A percentile compares a stretch with the other conserved stretches of the same genome.
Evolutionary conservation across 2,113 vertebrate species (phyloP).

Genomic region (Sebastes fasciatus): DNA sequence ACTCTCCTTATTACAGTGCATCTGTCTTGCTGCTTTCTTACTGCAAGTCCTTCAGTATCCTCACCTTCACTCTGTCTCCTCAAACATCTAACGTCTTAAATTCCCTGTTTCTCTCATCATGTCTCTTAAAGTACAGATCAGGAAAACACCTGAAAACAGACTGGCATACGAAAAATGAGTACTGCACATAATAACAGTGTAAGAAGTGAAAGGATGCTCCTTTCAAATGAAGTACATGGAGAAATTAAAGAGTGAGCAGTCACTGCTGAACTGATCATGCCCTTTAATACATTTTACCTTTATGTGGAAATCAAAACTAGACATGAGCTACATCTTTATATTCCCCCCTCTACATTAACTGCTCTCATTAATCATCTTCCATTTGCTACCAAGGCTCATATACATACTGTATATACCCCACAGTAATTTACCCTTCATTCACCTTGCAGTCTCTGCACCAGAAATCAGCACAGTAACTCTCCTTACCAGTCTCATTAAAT

Average conservation of each 20-base stretch:
- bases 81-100: neutral
- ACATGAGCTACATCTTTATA: slow-evolving; percentile 6
- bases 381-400: slow-evolving; percentile 16
- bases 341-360: slow-evolving; percentile 30
- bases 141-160: neutral
- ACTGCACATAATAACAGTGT: neutral
- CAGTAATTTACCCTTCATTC: slow-evolving; percentile 44
- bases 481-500: slow-evolving; percentile 39
- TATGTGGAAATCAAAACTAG: slow-evolving; percentile 20
- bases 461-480: slow-evolving; percentile 22
- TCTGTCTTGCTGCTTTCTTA: neutral
- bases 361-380: slow-evolving; percentile 38
- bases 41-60: neutral
- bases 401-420: slow-evolving; percentile 9
- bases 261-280: neutral
- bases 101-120: neutral
- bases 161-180: neutral
- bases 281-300: neutral
- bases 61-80: neutral
- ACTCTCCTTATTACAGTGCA: neutral
- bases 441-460: slow-evolving; percentile 15
- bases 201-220: neutral
- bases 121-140: neutral
- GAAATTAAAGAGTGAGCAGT: neutral
- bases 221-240: neutral